Percentiles rank a stretch among this genome's conserved stretches.
These are phyloP conservation scores for Cepaea hortensis DNA, from an alignment of 2,888 invertebrate species.

Conservation along the genomic window DNA sequence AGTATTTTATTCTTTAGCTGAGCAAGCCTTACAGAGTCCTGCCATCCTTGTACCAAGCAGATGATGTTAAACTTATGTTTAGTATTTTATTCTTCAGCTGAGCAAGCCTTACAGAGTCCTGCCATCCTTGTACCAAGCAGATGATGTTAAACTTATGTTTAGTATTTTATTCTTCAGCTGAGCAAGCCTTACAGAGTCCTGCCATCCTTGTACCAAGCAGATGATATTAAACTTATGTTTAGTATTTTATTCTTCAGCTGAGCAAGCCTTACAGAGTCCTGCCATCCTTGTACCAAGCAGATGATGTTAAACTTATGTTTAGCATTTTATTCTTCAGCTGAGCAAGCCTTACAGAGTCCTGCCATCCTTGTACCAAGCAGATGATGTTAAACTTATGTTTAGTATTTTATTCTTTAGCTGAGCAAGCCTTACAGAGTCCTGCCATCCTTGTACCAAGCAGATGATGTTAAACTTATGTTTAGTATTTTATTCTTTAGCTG, in stretches of 20 bases:
- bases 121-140: constrained; percentile 61
- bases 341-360: too few relatives aligned
- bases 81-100: neutral
- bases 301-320: too few relatives aligned
- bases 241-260: neutral
- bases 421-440: constrained; percentile 62
- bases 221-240: too few relatives aligned
- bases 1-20: too few relatives aligned
- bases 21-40: too few relatives aligned
- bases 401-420: neutral
- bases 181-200: constrained; percentile 62
- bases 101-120: constrained; percentile 62
- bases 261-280: constrained; percentile 62
- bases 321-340: too few relatives aligned
- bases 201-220: constrained; percentile 61
- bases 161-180: neutral
- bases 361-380: neutral
- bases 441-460: constrained; percentile 63
- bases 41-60: constrained; percentile 57
- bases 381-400: too few relatives aligned
- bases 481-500: neutral
- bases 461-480: too few relatives aligned
- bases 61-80: too few relatives aligned
- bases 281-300: constrained; percentile 61
- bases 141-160: too few relatives aligned